Conservation (phyloP, 1,140 invertebrate species). For the Olivierus martensii region DNA sequence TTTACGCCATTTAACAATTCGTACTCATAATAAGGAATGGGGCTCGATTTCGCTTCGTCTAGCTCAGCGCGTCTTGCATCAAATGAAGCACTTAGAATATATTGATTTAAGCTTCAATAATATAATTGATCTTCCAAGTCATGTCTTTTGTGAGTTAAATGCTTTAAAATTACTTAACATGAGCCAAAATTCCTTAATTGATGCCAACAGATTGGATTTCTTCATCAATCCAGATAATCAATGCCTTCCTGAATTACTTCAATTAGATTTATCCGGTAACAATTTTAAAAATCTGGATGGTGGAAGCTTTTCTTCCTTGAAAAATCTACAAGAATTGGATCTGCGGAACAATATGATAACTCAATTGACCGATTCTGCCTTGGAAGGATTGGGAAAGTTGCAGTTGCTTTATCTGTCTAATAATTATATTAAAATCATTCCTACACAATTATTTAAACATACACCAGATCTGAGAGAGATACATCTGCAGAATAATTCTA, state of each 20-base stretch:
- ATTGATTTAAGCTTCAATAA: conserved; percentile 21
- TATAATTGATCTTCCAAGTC: conserved; percentile 18
- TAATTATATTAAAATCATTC: conserved; percentile 60
- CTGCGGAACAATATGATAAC: conserved; percentile 68
- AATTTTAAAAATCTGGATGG: conserved; percentile 40
- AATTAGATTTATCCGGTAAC: conserved; percentile 64
- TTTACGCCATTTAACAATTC: conserved; percentile 48
- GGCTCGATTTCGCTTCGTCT: conserved; percentile 59
- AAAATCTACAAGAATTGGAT: conserved; percentile 43
- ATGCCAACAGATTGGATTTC: conserved; percentile 15
- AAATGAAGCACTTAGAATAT: conserved; percentile 53
- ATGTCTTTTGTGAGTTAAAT: conserved; percentile 52
- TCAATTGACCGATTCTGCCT: conserved; percentile 60
- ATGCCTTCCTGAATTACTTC: conserved; percentile 46
- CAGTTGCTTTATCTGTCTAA: conserved; percentile 67
- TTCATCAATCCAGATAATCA: conserved; percentile 24
- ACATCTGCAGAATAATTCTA: conserved; percentile 69
- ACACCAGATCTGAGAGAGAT: conserved; percentile 58
- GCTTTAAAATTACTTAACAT: conserved; percentile 69
- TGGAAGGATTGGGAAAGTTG: conserved; percentile 57
- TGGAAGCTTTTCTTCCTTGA: conserved; percentile 16
- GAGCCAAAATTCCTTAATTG: conserved; percentile 56
- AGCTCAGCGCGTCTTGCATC: conserved; percentile 33
- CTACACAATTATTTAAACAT: conserved; percentile 56
- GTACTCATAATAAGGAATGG: conserved; percentile 61